Evolutionary conservation across 2,888 invertebrate species (phyloP).

Genomic region (Boloria selene): DNA sequence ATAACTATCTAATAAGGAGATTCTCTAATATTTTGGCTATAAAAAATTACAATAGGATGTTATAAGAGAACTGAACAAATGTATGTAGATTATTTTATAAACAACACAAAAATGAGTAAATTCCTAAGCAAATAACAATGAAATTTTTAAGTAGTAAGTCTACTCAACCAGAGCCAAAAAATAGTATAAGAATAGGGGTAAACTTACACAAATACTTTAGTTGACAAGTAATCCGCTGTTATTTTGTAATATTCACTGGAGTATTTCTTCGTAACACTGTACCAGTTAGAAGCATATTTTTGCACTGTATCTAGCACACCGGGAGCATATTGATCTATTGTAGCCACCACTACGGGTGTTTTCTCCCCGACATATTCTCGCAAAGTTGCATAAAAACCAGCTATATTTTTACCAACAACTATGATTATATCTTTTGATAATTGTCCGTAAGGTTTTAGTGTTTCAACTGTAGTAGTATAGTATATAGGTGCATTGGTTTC

Average conservation of each 20-base stretch:
- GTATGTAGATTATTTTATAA: no score
- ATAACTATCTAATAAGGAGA: no score
- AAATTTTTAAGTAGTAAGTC: no score
- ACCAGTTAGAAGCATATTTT: conserved; percentile 68
- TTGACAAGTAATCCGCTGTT: conserved; percentile 84
- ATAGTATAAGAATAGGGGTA: conserved; percentile 18
- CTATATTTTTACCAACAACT: conserved; percentile 77
- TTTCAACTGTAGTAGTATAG: conserved; percentile 78
- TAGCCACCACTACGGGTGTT: conserved; percentile 66
- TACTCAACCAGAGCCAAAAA: background rate
- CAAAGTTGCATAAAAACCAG: conserved; percentile 73
- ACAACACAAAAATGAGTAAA: no score
- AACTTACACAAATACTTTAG: conserved; percentile 91
- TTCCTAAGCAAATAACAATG: no score
- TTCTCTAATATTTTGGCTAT: no score
- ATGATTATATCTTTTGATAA: conserved; percentile 82
- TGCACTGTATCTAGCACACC: conserved; percentile 86
- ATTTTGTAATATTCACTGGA: conserved; percentile 77
- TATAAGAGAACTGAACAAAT: no score
- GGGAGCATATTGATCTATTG: conserved; percentile 87
- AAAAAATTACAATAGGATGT: no score
- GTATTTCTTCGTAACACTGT: conserved; percentile 71
- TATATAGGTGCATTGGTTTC: conserved; percentile 87
- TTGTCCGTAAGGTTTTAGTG: conserved; percentile 84
- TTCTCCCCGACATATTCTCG: conserved; percentile 78